These are phyloP conservation scores for Leucoraja erinaceus DNA, from an alignment of 2,113 vertebrate species.

Conservation along the genomic window DNA sequence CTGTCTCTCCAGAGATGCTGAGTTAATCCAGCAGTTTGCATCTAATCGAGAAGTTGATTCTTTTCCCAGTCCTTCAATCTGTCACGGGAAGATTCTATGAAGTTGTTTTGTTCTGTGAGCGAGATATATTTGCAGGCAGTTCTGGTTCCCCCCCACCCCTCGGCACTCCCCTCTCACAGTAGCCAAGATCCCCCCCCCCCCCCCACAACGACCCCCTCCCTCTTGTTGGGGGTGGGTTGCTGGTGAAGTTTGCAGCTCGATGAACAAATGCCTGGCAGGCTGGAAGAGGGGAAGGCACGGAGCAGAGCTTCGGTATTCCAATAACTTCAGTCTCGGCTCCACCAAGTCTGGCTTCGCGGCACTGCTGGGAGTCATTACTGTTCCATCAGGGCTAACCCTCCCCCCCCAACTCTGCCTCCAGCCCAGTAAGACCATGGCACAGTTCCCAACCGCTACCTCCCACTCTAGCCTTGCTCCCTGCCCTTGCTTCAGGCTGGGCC, in stretches of 20 bases:
- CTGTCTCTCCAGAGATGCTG: too few species aligned
- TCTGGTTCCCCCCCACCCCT: not conserved
- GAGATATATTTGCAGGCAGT: not conserved
- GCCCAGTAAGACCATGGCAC: not conserved
- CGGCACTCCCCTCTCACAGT: too few species aligned
- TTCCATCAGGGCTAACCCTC: not conserved
- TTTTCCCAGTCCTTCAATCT: not conserved
- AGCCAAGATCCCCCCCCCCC: not conserved
- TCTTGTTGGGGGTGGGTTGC: not conserved
- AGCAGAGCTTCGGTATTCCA: slow-evolving; percentile 2
- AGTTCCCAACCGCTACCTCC: not conserved
- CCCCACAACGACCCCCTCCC: not conserved
- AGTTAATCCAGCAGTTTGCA: too few species aligned
- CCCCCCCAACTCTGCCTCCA: not conserved
- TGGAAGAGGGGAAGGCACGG: slow-evolving; percentile 13
- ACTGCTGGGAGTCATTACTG: slow-evolving; percentile 36
- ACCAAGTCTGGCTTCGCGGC: slow-evolving; percentile 34
- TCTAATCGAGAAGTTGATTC: not conserved
- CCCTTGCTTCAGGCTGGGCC: not conserved
- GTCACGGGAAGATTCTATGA: not conserved
- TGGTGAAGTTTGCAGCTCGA: not conserved
- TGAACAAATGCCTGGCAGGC: slow-evolving; percentile 25
- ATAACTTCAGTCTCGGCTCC: slow-evolving; percentile 13
- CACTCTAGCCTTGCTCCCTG: not conserved
- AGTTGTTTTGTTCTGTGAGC: not conserved